Conservation (phyloP, 2,888 invertebrate species). For the Diadegma fenestrale region DNA sequence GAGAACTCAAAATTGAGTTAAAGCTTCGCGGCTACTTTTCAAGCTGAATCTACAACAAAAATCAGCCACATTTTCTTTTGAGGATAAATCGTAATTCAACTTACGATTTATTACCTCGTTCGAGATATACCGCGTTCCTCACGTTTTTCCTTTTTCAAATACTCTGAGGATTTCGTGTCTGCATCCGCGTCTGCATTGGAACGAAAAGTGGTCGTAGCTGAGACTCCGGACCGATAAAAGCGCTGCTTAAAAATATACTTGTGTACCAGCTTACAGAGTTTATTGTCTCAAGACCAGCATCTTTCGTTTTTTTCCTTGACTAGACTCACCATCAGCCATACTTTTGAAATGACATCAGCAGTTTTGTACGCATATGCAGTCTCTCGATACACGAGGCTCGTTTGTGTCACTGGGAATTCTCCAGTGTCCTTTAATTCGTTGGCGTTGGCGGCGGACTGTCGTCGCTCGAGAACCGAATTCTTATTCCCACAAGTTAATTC, state of each 20-base stretch:
- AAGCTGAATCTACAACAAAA: neutral
- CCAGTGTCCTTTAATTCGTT: constrained; percentile 8
- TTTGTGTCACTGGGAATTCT: neutral
- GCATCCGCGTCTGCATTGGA: neutral
- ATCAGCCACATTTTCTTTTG: neutral
- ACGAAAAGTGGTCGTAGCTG: constrained; percentile 12
- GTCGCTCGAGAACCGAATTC: neutral
- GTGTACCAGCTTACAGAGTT: neutral
- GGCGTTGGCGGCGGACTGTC: neutral
- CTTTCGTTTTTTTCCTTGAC: constrained; percentile 4
- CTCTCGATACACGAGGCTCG: neutral
- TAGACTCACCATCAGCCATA: constrained; percentile 16
- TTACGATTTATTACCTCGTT: neutral
- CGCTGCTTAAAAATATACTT: constrained; percentile 7
- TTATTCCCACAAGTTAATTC: neutral
- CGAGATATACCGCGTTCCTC: neutral
- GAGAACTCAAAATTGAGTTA: neutral
- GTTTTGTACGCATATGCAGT: neutral
- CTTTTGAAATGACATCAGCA: constrained; percentile 33
- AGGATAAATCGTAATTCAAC: neutral
- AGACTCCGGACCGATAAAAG: constrained; percentile 13
- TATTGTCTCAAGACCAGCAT: constrained; percentile 9
- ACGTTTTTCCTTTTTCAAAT: neutral
- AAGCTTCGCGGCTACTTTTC: neutral
- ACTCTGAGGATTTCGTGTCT: neutral